These are phyloP conservation scores for Melopsittacus undulatus DNA, from an alignment of 2,797 vertebrate genomes.

Conservation along the genomic window DNA sequence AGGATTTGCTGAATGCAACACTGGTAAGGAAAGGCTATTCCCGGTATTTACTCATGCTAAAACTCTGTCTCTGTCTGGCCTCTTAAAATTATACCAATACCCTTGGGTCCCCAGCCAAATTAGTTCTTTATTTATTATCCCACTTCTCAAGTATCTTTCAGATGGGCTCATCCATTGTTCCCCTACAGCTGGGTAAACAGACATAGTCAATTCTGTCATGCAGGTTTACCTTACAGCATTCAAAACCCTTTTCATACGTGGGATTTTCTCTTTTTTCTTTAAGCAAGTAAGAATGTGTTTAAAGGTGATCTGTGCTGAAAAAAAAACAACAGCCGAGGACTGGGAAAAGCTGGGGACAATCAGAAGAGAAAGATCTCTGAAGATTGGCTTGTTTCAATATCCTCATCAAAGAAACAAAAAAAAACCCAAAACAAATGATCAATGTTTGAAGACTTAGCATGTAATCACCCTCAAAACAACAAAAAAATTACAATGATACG, in stretches of 20 bases:
- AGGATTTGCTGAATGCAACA: neutral
- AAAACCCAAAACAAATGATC: neutral
- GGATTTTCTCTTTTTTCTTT: neutral
- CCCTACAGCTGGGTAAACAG: conserved; percentile 58
- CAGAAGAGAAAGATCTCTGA: neutral
- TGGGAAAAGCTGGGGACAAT: neutral
- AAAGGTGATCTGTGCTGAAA: neutral
- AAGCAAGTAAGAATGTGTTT: neutral
- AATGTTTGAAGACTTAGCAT: neutral
- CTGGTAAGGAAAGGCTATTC: conserved; percentile 28
- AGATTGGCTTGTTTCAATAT: neutral
- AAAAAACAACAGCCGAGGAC: neutral
- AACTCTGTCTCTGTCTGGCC: conserved; percentile 2
- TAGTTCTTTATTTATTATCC: conserved; percentile 65
- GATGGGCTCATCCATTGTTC: conserved; percentile 34
- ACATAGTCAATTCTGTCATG: conserved; percentile 28
- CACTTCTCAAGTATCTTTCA: conserved; percentile 54
- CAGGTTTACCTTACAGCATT: conserved; percentile 23
- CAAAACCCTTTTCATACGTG: neutral
- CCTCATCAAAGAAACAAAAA: neutral
- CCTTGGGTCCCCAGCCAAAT: conserved; percentile 47
- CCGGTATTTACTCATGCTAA: conserved; percentile 23
- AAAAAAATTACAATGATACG: neutral
- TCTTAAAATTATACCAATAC: conserved; percentile 47
- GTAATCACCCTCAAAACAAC: neutral